Evolutionary conservation across 2,797 vertebrate species (phyloP), one percentile per base, ranked within the genome.

Genomic region (Schizopygopsis pylzovi): DNA sequence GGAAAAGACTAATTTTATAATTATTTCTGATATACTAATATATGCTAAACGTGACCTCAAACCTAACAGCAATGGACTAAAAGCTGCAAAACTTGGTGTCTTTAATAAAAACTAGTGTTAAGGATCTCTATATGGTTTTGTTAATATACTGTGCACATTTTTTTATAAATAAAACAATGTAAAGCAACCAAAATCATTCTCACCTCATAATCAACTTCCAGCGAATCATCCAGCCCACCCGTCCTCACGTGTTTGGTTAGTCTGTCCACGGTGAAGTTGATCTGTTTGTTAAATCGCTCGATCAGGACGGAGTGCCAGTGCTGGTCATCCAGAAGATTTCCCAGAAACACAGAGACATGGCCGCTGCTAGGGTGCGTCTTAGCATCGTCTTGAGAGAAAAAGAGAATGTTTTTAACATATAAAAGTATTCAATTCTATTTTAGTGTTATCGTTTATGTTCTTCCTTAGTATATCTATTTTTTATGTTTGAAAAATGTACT

Each of bases 271-370:
- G 96, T 98, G 91, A 99, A 95, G 92, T 99, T 99, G 81, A 99
- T 95, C 88, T 97, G 97, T 89, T 96, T 94, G 92, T 96, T 97
- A 86, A 96, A 96, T 7, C 97, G 93, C 84, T 99, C 97, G 8
- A 99, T 95, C 88, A 96, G 96, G 33, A 99, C 96, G 0, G 94
- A 95, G 87, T 99, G 98, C 98, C 98, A 99, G 72, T 98, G 97
- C 84, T 98, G 97, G 90, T 99, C 98, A 61, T 99, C 98, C 47
- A 99, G 92, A 52, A 99, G 96, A 89, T 96, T 98, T 8, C 98
- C 97, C 92, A 98, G 87, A 18, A 92, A 94, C 81, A 95, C 90
- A 0, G 94, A 94, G 0, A 94, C 93, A 13, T 92, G 93, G 18
- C 92, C 95, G 70, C 88, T 94, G 63, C 93, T 95, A 77, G 94